Conservation (phyloP, 35 echinoderm and acorn worm species). For the Lytechinus variegatus region DNA sequence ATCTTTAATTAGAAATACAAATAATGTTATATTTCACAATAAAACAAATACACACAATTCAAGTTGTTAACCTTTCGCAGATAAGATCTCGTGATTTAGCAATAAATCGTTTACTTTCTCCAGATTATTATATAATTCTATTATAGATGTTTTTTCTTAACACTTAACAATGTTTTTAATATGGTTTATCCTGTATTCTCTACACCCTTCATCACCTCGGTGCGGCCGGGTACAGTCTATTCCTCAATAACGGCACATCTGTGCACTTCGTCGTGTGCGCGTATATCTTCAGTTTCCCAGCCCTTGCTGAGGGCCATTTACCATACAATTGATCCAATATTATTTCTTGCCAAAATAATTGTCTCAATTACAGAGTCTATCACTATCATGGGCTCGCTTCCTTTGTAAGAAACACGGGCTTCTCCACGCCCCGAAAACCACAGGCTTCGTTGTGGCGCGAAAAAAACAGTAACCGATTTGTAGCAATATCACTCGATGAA, state of each 20-base stretch:
- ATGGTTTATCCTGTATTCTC: not conserved
- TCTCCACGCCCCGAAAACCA: not conserved
- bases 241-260: not conserved
- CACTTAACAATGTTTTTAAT: not conserved
- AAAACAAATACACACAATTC: too few relatives aligned
- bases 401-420: not conserved
- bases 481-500: not conserved
- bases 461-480: slow-evolving; percentile 3
- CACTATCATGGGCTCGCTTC: not conserved
- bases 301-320: not conserved
- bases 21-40: too few relatives aligned
- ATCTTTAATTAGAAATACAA: too few relatives aligned
- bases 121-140: not conserved
- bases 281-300: not conserved
- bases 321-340: not conserved
- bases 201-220: not conserved
- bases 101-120: too few relatives aligned
- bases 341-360: slow-evolving; percentile 10
- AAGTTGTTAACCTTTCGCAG: too few relatives aligned
- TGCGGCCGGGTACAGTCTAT: not conserved
- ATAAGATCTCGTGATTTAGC: too few relatives aligned
- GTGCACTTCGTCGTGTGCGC: not conserved
- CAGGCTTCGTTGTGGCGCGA: not conserved
- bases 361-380: not conserved
- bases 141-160: not conserved